Evolutionary conservation across 2,113 vertebrate genomes (phyloP).

Genomic region (Nannobrachium achirus): DNA sequence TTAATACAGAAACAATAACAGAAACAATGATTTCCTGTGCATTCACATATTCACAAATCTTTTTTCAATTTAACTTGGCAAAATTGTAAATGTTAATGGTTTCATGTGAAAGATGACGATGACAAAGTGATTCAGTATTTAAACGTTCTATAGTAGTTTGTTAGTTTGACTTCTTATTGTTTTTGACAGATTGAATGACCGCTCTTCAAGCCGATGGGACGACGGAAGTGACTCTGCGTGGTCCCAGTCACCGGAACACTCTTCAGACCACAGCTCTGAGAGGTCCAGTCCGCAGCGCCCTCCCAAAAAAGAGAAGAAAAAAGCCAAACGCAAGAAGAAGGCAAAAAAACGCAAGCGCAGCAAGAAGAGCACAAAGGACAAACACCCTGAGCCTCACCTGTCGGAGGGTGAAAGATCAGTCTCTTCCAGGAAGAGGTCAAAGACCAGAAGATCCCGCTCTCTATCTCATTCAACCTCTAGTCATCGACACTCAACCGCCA

Average conservation of each 20-base stretch:
- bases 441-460: constrained; percentile 79
- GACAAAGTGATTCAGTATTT: too few species aligned
- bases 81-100: too few species aligned
- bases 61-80: too few species aligned
- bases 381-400: constrained; percentile 67
- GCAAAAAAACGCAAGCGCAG: constrained; percentile 89
- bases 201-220: constrained; percentile 88
- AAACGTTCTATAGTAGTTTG: neutral
- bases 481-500: constrained; percentile 78
- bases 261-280: constrained; percentile 81
- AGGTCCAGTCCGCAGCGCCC: constrained; percentile 80
- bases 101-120: too few species aligned
- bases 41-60: too few species aligned
- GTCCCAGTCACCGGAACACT: constrained; percentile 86
- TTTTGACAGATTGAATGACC: constrained; percentile 83
- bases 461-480: constrained; percentile 79
- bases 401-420: constrained; percentile 79
- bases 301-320: constrained; percentile 89
- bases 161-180: constrained; percentile 42
- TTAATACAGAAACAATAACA: too few species aligned
- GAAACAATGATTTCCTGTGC: too few species aligned
- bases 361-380: constrained; percentile 82
- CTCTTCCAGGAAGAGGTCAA: constrained; percentile 78
- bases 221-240: constrained; percentile 87
- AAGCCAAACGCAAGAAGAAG: constrained; percentile 91